Conservation (phyloP, 2,113 vertebrate species). For the Ancistrus triradiatus region DNA sequence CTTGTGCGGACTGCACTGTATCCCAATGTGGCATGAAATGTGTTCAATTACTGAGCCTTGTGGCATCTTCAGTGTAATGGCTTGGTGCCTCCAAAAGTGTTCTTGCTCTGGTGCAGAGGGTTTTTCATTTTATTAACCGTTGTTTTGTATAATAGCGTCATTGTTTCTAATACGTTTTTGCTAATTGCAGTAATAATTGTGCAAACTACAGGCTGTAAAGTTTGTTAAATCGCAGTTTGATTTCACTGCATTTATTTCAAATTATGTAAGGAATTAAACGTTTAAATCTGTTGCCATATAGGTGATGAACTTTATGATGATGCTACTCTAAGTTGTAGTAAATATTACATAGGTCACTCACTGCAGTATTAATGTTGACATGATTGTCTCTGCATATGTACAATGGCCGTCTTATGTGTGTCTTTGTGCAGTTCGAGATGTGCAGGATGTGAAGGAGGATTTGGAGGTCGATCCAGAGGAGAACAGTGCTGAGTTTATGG, state of each 20-base stretch:
- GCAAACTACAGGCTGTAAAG: slow-evolving; percentile 63
- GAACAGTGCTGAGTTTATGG: slow-evolving; percentile 92
- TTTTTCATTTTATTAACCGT: slow-evolving; percentile 40
- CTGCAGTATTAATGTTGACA: no score
- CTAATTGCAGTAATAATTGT: slow-evolving; percentile 76
- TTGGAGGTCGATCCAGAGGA: slow-evolving; percentile 89
- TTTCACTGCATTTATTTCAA: slow-evolving; percentile 58
- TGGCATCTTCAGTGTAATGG: slow-evolving; percentile 50
- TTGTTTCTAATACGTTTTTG: slow-evolving; percentile 68
- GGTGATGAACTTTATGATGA: background rate
- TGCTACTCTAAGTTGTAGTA: background rate
- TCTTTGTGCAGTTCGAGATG: slow-evolving; percentile 69
- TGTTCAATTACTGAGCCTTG: slow-evolving; percentile 54
- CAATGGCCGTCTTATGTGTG: background rate
- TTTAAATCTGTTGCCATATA: background rate
- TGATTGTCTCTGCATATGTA: background rate
- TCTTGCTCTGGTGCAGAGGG: slow-evolving; percentile 15
- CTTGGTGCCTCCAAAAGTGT: slow-evolving; percentile 22
- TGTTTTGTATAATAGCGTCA: slow-evolving; percentile 68
- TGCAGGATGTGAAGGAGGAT: slow-evolving; percentile 82
- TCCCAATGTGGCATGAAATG: slow-evolving; percentile 50
- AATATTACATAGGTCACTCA: no score
- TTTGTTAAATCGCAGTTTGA: slow-evolving; percentile 76
- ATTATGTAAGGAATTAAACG: background rate
- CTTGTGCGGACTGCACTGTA: slow-evolving; percentile 46